Percentiles rank a stretch among this genome's conserved stretches.
Conservation (phyloP, 2,797 vertebrate genomes). For the Typhlichthys subterraneus region DNA sequence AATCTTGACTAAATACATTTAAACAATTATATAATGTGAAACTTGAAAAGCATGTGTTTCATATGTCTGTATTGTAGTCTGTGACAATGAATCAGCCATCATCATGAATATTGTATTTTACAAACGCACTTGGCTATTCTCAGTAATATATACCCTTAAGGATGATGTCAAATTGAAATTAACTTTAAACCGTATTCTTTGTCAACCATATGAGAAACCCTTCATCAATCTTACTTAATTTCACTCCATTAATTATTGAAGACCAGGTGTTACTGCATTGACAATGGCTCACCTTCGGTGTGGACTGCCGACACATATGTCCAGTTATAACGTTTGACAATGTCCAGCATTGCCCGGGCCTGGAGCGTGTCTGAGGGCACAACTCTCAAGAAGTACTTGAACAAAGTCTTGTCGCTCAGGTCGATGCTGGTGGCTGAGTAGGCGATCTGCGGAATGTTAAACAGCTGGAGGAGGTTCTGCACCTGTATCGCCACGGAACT, state of each 20-base stretch:
- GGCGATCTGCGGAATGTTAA: constrained; percentile 98
- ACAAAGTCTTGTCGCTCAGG: constrained; percentile 96
- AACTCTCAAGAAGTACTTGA: constrained; percentile 96
- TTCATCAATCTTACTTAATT: not conserved
- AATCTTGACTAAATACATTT: too few relatives aligned
- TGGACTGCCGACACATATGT: constrained; percentile 98
- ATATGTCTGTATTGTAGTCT: too few relatives aligned
- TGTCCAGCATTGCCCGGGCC: constrained; percentile 96
- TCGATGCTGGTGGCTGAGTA: constrained; percentile 99
- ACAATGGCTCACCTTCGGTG: constrained; percentile 89
- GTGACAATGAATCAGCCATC: too few relatives aligned
- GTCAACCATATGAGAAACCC: too few relatives aligned
- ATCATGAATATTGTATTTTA: too few relatives aligned
- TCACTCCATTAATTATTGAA: not conserved
- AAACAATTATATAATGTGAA: too few relatives aligned
- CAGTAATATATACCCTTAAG: too few relatives aligned
- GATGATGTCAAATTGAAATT: too few relatives aligned
- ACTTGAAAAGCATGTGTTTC: too few relatives aligned
- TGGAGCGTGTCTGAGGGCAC: constrained; percentile 96
- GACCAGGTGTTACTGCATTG: constrained; percentile 1
- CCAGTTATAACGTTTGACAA: constrained; percentile 98
- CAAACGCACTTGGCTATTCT: too few relatives aligned
- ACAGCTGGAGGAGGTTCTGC: constrained; percentile 96
- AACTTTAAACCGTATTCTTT: too few relatives aligned
- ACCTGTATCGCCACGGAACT: constrained; percentile 99